Evolutionary conservation across 2,113 vertebrate genomes (phyloP).

Genomic region (Chaetodon trifascialis): DNA sequence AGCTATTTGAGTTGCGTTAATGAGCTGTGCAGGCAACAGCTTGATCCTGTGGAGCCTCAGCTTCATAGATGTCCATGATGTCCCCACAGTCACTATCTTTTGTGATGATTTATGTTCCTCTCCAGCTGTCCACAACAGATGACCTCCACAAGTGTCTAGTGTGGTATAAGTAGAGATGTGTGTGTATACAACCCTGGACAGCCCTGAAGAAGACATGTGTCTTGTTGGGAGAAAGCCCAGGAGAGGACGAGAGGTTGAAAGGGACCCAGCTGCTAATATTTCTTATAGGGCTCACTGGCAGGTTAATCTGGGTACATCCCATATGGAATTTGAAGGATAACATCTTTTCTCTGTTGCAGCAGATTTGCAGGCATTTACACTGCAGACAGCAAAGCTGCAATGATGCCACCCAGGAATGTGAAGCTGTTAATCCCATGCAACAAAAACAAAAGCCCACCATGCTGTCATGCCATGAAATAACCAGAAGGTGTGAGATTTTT

Average conservation of each 20-base stretch:
- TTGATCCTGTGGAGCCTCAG: neutral
- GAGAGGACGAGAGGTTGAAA: neutral
- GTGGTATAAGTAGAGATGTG: neutral
- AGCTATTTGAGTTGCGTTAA: neutral
- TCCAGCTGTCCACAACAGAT: neutral
- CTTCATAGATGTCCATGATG: neutral
- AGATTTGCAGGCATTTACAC: conserved; percentile 13
- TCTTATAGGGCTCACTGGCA: neutral
- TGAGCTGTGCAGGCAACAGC: neutral
- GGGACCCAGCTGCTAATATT: neutral
- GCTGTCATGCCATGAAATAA: neutral
- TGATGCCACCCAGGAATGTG: conserved; percentile 46
- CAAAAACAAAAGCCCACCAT: conserved; percentile 34
- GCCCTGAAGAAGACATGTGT: neutral
- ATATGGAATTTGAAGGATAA: conserved; percentile 8
- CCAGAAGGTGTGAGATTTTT: neutral
- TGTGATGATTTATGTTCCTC: neutral
- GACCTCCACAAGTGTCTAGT: neutral
- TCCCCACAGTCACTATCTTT: neutral
- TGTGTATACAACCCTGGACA: neutral
- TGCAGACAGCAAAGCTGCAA: neutral
- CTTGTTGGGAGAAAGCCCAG: neutral
- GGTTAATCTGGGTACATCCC: neutral
- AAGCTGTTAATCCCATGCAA: conserved; percentile 41
- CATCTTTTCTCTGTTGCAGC: conserved; percentile 25